Base-by-base conservation (phyloP, 2,797 vertebrate genomes). In the Rhynchonycteris naso region DNA sequence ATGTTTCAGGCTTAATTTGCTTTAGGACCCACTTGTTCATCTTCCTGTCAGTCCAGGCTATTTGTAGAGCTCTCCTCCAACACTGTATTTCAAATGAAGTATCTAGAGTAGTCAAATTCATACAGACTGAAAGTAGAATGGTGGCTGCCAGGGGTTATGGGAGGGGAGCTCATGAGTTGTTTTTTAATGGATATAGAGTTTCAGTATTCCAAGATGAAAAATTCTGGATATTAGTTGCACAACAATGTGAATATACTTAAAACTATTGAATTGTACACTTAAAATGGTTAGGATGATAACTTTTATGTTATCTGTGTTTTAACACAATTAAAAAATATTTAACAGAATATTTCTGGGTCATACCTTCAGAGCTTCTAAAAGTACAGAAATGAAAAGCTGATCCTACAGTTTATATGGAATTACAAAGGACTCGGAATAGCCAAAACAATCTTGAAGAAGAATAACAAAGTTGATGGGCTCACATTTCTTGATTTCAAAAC, bases 391-490 rank as follows among this genome's bases (percentile, higher is more conserved):
- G 33, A 84, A 88, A 96, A 78, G 59, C 14, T 72, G 30, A 74
- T 90, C 19, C 61, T 71, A 68, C 92, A 92, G 66, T 88, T 84
- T 74, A 75, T 54, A 38, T 69, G 12, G 35, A 89, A 93, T 78
- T 93, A 16, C 22, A 91, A 54, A n/a, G 7, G 43, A 88, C 59
- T 21, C 33, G 43, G 12, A 96, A 35, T 65, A 91, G 38, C 38
- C 26, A 94, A 96, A 94, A 88, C 63, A 91, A 54, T 86, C 63
- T 87, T 61, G 43, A 58, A 84, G 72, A 85, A 88, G 30, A 95
- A 63, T 50, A 92, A 76, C 22, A 38, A 90, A 88, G 52, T 76
- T 76, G 47, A 58, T 82, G 28, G 22, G 63, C n/a, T 88, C 12
- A 58, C 2, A 52, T 22, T 56, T 93, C 9, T 38, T 81, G 56